Evolutionary conservation across 2,888 invertebrate species (phyloP).

Genomic region (Dasypogon diadema): DNA sequence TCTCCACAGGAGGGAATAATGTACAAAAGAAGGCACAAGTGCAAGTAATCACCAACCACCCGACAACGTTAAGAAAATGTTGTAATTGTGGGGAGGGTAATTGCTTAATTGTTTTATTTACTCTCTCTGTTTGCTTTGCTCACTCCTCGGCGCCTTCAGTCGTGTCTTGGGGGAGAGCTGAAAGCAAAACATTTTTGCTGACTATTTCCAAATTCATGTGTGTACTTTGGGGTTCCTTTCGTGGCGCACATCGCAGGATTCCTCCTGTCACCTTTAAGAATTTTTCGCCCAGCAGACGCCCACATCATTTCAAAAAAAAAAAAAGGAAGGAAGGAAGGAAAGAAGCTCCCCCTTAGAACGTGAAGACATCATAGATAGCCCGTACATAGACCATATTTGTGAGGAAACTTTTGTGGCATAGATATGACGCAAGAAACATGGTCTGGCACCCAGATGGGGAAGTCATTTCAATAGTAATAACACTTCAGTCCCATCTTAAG

Average conservation of each 20-base stretch:
- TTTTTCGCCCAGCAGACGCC: too few species aligned
- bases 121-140: not conserved
- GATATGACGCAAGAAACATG: not conserved
- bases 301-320: too few species aligned
- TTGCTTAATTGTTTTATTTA: slow-evolving; percentile 44
- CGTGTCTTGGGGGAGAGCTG: not conserved
- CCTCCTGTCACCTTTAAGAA: slow-evolving; percentile 11
- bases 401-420: not conserved
- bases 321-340: not conserved
- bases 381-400: not conserved
- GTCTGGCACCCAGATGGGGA: not conserved
- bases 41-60: slow-evolving; percentile 7
- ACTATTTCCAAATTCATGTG: not conserved
- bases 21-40: slow-evolving; percentile 10
- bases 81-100: slow-evolving; percentile 3
- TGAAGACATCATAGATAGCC: not conserved
- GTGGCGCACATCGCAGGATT: not conserved
- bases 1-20: not conserved
- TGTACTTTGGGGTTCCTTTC: not conserved
- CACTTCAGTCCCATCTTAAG: not conserved
- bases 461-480: not conserved
- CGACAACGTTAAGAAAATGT: not conserved
- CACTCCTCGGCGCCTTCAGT: not conserved
- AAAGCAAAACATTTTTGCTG: slow-evolving; percentile 23
- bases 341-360: not conserved